Evolutionary conservation across 2,888 invertebrate genomes (phyloP).

Genomic region (Caenorhabditis sp.): DNA sequence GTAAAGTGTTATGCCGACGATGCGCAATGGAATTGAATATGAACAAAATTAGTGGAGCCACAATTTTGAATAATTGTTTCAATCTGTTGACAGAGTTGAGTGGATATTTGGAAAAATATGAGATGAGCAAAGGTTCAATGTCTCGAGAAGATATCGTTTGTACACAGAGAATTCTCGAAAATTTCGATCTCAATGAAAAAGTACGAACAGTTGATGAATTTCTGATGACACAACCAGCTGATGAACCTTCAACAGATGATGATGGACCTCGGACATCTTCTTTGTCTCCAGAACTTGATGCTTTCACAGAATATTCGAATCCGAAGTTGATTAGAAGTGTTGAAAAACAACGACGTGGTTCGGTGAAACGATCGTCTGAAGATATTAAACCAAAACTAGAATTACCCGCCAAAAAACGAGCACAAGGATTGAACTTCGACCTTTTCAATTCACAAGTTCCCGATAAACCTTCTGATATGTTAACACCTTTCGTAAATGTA

Average conservation of each 20-base stretch:
- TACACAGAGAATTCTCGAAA: constrained; percentile 27
- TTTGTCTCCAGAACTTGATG: constrained; percentile 25
- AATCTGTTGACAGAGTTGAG: constrained; percentile 19
- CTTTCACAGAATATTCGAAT: constrained; percentile 21
- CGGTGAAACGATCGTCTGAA: neutral
- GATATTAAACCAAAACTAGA: neutral
- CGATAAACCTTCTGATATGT: constrained; percentile 3
- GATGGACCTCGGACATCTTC: neutral
- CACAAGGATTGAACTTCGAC: neutral
- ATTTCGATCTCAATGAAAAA: constrained; percentile 8
- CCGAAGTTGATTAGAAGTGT: neutral
- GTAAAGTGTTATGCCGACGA: constrained; percentile 8
- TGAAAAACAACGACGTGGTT: neutral
- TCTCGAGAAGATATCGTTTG: constrained; percentile 23
- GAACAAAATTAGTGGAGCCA: constrained; percentile 23
- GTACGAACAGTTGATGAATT: constrained; percentile 25
- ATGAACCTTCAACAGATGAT: constrained; percentile 6
- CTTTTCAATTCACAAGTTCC: constrained; percentile 30
- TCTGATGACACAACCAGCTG: constrained; percentile 24
- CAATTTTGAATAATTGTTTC: constrained; percentile 25
- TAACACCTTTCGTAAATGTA: constrained; percentile 36
- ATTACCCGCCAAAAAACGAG: constrained; percentile 3
- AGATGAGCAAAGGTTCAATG: neutral
- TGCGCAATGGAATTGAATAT: constrained; percentile 26
- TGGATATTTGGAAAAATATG: neutral